Conservation (phyloP, 2,888 invertebrate species). For the Cetonia aurata region DNA sequence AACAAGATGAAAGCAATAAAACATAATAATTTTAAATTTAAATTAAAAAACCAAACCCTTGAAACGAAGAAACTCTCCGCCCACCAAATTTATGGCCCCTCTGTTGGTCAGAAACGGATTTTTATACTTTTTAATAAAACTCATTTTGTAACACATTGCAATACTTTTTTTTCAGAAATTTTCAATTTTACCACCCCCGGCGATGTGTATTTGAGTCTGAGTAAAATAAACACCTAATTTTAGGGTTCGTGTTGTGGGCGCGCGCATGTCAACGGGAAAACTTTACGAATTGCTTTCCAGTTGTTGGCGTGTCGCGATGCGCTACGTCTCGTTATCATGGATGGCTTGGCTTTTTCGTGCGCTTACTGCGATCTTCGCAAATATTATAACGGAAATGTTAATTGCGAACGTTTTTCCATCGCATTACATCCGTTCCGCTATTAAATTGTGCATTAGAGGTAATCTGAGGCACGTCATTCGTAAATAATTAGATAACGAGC, state of each 20-base stretch:
- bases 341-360: constrained; percentile 36
- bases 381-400: constrained; percentile 8
- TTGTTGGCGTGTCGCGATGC: constrained; percentile 51
- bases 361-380: constrained; percentile 22
- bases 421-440: no score
- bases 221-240: constrained; percentile 46
- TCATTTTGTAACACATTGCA: no score
- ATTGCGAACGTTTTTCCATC: neutral
- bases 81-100: no score
- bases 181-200: neutral
- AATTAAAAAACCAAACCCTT: no score
- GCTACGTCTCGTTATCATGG: constrained; percentile 49
- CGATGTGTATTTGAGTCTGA: constrained; percentile 26
- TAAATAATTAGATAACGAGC: neutral
- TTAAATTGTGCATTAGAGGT: neutral
- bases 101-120: no score
- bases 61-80: no score
- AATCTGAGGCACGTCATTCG: neutral
- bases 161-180: neutral
- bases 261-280: constrained; percentile 53
- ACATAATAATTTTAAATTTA: no score
- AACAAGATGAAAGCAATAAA: no score
- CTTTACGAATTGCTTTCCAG: constrained; percentile 50
- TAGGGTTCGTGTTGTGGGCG: constrained; percentile 46
- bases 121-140: no score